These are phyloP conservation scores for Phyllostomus discolor DNA, from an alignment of 2,113 vertebrate species.

Conservation along the genomic window DNA sequence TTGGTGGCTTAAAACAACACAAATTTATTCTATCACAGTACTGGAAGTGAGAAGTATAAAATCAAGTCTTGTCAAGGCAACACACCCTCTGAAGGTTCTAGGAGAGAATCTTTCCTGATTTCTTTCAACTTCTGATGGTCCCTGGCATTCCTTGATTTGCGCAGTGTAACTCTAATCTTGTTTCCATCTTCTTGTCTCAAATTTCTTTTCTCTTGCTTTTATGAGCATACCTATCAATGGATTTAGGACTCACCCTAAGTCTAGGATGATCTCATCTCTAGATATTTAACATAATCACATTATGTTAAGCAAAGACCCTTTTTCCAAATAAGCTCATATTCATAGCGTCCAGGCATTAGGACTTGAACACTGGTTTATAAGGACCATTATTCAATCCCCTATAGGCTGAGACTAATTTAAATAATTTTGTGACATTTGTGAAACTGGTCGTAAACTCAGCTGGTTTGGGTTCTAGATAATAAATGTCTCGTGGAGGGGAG, in stretches of 20 bases:
- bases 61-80: neutral
- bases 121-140: neutral
- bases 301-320: neutral
- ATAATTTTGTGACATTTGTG: neutral
- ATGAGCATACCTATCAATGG: neutral
- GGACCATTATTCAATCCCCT: neutral
- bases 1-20: neutral
- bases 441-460: neutral
- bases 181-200: neutral
- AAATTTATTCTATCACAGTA: neutral
- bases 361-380: neutral
- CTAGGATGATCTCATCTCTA: neutral
- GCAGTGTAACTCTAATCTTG: neutral
- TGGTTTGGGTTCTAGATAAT: neutral
- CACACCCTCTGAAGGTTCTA: neutral
- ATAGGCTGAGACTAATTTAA: neutral
- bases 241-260: neutral
- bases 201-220: neutral
- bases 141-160: neutral
- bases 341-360: neutral
- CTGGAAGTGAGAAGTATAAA: neutral
- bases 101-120: neutral
- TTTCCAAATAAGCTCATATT: neutral
- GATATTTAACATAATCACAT: neutral
- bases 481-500: neutral